These are phyloP conservation scores for Pteromalus puparum DNA, from an alignment of 1,140 invertebrate species.

Conservation along the genomic window DNA sequence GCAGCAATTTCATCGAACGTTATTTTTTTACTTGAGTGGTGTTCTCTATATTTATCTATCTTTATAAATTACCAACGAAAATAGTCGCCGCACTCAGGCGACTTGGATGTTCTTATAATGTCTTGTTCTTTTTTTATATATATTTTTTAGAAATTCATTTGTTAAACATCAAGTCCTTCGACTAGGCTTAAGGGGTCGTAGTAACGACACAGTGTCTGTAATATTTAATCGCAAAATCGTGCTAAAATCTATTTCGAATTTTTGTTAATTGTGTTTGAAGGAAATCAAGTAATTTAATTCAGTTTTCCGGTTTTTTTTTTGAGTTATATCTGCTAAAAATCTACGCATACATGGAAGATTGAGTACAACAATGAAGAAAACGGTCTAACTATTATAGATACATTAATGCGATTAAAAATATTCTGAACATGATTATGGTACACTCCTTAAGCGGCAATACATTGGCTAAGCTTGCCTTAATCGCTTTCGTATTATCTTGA, in stretches of 20 bases:
- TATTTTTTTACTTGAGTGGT: conserved; percentile 46
- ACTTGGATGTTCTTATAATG: conserved; percentile 34
- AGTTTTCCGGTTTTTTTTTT: not conserved
- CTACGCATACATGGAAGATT: not conserved
- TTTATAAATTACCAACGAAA: conserved; percentile 43
- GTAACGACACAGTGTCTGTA: not conserved
- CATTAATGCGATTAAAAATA: conserved; percentile 33
- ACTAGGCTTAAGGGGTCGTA: conserved; percentile 37
- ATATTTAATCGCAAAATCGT: conserved; percentile 28
- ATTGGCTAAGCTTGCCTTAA: conserved; percentile 27
- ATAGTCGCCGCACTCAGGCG: not conserved
- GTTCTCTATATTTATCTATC: conserved; percentile 28
- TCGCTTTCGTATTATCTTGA: conserved; percentile 26
- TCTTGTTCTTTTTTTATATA: conserved; percentile 22
- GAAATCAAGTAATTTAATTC: not conserved
- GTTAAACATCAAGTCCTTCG: conserved; percentile 38
- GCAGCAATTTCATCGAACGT: conserved; percentile 45
- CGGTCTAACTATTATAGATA: not conserved
- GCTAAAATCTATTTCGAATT: not conserved
- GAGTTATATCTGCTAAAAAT: not conserved
- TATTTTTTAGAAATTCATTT: conserved; percentile 23
- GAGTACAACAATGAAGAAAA: not conserved
- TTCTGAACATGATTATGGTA: conserved; percentile 13
- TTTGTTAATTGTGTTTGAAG: not conserved
- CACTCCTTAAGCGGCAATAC: conserved; percentile 39